These are phyloP conservation scores for Tenthredo distinguenda DNA, from an alignment of 2,888 invertebrate genomes.

Conservation along the genomic window DNA sequence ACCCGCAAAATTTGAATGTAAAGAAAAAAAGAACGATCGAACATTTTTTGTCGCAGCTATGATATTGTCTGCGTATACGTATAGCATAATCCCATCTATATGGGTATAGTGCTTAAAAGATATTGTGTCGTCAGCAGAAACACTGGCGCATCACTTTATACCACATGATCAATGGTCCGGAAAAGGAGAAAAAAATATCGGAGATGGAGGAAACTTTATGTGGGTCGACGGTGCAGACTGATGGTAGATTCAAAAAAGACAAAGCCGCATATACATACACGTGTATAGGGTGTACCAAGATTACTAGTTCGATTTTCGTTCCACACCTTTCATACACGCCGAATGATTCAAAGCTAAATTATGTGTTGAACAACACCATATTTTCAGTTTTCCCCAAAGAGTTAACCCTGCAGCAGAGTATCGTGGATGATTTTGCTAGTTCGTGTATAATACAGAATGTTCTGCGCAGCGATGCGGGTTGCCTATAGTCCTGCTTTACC, in stretches of 20 bases:
- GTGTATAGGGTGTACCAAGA: neutral
- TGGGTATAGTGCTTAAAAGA: conserved; percentile 1
- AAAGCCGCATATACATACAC: neutral
- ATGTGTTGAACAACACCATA: neutral
- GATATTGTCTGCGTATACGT: conserved; percentile 6
- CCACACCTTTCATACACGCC: neutral
- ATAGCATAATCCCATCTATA: neutral
- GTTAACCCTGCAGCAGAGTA: neutral
- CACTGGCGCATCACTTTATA: neutral
- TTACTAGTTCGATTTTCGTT: neutral
- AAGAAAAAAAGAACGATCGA: neutral
- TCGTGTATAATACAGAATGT: neutral
- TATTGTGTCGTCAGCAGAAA: conserved; percentile 19
- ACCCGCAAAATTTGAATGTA: neutral
- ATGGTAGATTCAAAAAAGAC: neutral
- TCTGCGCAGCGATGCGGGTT: neutral
- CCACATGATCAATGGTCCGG: conserved; percentile 18
- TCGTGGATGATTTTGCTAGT: neutral
- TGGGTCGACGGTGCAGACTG: neutral
- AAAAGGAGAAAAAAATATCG: conserved; percentile 21
- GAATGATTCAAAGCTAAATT: too few species aligned
- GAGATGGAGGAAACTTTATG: neutral
- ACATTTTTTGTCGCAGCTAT: neutral
- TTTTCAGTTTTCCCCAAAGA: neutral
- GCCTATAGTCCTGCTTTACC: neutral